A percentile compares a stretch with the other conserved stretches of the same genome.
Conservation (phyloP, 2,888 invertebrate genomes). For the Drosophila recens region DNA sequence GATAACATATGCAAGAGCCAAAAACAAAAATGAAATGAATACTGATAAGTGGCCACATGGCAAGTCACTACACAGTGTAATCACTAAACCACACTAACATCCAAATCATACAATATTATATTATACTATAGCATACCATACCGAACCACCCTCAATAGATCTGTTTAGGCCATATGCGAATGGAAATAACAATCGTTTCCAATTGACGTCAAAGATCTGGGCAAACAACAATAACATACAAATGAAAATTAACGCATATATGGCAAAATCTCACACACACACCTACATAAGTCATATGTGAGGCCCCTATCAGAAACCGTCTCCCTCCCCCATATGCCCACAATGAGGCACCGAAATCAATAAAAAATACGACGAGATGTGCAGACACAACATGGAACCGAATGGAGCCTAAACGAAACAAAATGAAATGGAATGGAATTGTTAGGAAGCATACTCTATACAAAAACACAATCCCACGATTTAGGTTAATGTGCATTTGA, state of each 20-base stretch:
- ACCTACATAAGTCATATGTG: slow-evolving; percentile 1
- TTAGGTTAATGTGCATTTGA: slow-evolving; percentile 68
- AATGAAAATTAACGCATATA: slow-evolving; percentile 73
- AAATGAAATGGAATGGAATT: slow-evolving; percentile 5
- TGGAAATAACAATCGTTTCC: slow-evolving; percentile 40
- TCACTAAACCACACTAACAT: neutral
- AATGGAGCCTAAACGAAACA: slow-evolving; percentile 14
- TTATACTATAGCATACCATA: slow-evolving; percentile 2
- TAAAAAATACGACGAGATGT: slow-evolving; percentile 43
- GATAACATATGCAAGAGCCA: slow-evolving; percentile 30
- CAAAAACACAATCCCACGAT: slow-evolving; percentile 43
- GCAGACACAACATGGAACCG: slow-evolving; percentile 21
- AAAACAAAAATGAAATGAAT: slow-evolving; percentile 10
- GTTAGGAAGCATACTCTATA: slow-evolving; percentile 1
- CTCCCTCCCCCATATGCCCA: neutral
- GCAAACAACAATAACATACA: slow-evolving; percentile 25
- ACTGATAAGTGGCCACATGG: slow-evolving; percentile 47
- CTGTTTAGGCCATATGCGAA: slow-evolving; percentile 49
- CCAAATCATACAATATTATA: neutral
- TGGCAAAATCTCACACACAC: slow-evolving; percentile 45
- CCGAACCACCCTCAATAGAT: slow-evolving; percentile 39
- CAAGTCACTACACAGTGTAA: slow-evolving; percentile 20
- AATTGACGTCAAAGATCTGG: slow-evolving; percentile 56
- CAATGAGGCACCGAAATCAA: slow-evolving; percentile 42
- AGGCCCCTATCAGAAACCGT: neutral